Base-by-base conservation (phyloP, 2,888 invertebrate genomes). In the Eretmocerus hayati region DNA sequence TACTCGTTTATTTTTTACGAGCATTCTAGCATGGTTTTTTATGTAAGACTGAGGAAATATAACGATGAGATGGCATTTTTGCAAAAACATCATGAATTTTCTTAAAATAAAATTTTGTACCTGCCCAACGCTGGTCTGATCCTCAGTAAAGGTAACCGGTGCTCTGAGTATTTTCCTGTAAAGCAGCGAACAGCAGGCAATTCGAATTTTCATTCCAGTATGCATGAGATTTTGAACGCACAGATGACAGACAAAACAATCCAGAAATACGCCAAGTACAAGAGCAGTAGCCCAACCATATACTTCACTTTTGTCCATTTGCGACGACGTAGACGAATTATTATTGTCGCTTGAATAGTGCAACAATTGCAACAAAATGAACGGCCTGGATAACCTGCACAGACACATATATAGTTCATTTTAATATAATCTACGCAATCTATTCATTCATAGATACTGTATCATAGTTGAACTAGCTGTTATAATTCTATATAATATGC, bases 111-210 rank as follows among this genome's bases (percentile, higher is more conserved):
- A n/a, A n/a, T n/a, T n/a, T 30, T 30, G 32, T 45, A 83, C 76
- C 66, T 83, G 81, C 15, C 82, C 82, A 42, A 74, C 76, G 4
- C 88, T 85, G 0, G 91, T 90, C 67, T 84, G 84, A 9, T 48
- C 55, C 2, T 59, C 40, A 2, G 40, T 46, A 15, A 50, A 51
- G 13, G 53, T 55, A 8, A 45, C 87, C 49, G 85, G 86, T 56
- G 89, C 73, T n/a, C 81, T 78, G 19, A 90, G 71, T 6, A 86
- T 75, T 78, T 88, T 88, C 67, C 84, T 78, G 62, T 85, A 87
- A 42, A 88, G 74, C 1, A 88, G 73, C 0, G 84, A 81, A 48
- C 83, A 83, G 51, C 81, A 80, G 0, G 81, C 81, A 0, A 86
- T 77, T 15, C 87, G 68, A 19, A 85, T 72, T 63, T 83, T 78